These are phyloP conservation scores for Drosophila teissieri DNA, from an alignment of 1,140 invertebrate species.

Conservation along the genomic window DNA sequence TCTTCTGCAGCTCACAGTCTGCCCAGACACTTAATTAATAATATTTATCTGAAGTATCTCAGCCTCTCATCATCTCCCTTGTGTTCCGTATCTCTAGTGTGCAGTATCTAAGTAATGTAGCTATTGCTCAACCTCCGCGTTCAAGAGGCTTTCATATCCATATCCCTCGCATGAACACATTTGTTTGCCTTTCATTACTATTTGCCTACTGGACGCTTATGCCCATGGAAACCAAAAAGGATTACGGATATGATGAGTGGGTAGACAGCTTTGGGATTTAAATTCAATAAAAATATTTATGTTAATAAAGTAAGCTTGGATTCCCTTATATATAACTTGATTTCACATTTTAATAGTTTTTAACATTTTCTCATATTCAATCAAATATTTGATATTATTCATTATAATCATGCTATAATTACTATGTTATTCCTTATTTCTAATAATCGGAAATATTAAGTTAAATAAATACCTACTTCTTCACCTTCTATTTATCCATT, in stretches of 20 bases:
- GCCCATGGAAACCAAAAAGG: background rate
- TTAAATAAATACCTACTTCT: no score
- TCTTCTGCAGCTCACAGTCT: constrained; percentile 42
- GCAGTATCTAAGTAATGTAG: background rate
- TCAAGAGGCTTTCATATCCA: constrained; percentile 28
- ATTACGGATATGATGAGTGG: constrained; percentile 17
- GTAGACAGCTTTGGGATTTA: background rate
- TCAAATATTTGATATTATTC: no score
- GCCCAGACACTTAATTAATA: constrained; percentile 55
- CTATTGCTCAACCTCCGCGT: constrained; percentile 8
- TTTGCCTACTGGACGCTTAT: constrained; percentile 50
- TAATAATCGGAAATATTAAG: no score
- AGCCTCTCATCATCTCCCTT: background rate
- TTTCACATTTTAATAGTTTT: no score
- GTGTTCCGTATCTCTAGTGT: constrained; percentile 3
- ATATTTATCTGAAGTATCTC: constrained; percentile 46
- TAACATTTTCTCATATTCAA: no score
- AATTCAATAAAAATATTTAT: background rate
- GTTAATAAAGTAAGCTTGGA: background rate
- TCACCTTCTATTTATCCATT: background rate
- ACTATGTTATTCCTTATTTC: no score
- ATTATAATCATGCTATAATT: background rate
- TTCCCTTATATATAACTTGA: no score
- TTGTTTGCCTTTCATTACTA: constrained; percentile 77
- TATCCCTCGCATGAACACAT: constrained; percentile 37